Evolutionary conservation across 2,113 vertebrate species (phyloP), one percentile per base, ranked within the genome.

Genomic region (Morphnarchus princeps): DNA sequence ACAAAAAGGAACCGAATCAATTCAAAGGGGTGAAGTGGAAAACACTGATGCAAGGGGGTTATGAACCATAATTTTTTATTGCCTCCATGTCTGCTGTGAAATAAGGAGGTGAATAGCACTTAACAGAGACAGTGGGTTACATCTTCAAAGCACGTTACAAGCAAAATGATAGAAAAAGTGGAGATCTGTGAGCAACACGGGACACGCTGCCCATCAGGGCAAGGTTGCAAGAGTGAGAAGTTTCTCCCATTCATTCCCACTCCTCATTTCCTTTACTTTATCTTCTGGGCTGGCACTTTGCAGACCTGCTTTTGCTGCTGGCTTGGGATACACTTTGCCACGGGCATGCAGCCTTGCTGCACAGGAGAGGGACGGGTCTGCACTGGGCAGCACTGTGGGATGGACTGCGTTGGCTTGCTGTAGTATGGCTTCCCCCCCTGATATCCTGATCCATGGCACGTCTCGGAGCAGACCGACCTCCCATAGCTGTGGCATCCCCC

Each of bases 301-400:
- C 95, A 97, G 83, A 81, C 62, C 18, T 94, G 93, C n/a, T 85
- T 52, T 28, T 86, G 72, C 62, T 95, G 91, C 77, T 88, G 96
- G 22, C 17, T 16, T 3, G 95, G 95, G 55, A 92, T 31, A 50
- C 49, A 43, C 42, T 97, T 94, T 19, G 92, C 5, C 16, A 31
- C 1, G 0, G 96, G 95, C 3, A 67, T 3, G 0, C 66, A 80
- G 58, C 65, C 7, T 32, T 96, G 94, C 69, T 96, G 93, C 31
- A 69, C 6, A 0, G 59, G 77, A 2, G 58, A 6, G 10, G 86
- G 45, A 43, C 6, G 26, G 16, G 31, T 38, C 66, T 91, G 78
- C 40, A 74, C 79, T 0, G 89, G 62, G 45, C 43, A 63, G 76
- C 76, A 50, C 59, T 62, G 59, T 1, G 16, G 9, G 47, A 63